A percentile compares a stretch with the other conserved stretches of the same genome.
phyloP scores from a whole-genome alignment of 2,113 vertebrate genomes.

The Pygoscelis antarcticus region DNA sequence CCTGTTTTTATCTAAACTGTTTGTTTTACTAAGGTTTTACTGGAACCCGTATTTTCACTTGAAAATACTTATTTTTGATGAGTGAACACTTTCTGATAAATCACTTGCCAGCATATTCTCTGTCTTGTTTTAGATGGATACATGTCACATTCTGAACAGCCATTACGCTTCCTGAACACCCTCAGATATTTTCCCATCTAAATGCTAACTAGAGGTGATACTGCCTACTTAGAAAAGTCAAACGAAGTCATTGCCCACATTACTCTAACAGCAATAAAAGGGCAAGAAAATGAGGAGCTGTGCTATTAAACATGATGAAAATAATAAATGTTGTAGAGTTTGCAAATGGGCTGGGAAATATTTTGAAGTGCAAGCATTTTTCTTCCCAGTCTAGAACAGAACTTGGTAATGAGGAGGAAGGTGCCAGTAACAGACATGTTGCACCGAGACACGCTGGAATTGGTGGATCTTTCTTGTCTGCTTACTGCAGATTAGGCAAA shows the following conservation, averaged over 20 bases:
- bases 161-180: neutral
- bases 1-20: neutral
- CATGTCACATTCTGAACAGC: constrained; percentile 18
- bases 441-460: neutral
- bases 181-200: constrained; percentile 41
- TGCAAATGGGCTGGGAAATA: constrained; percentile 11
- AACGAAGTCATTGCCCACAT: constrained; percentile 38
- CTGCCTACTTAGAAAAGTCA: constrained; percentile 46
- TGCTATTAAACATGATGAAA: constrained; percentile 56
- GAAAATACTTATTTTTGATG: neutral
- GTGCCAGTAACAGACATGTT: neutral
- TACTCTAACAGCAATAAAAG: constrained; percentile 47
- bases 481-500: neutral
- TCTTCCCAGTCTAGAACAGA: constrained; percentile 9
- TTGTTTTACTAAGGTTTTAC: constrained; percentile 2
- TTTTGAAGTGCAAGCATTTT: constrained; percentile 45
- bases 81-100: neutral
- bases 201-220: constrained; percentile 62
- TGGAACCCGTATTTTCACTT: neutral
- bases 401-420: neutral
- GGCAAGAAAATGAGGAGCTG: constrained; percentile 27
- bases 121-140: neutral
- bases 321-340: constrained; percentile 24
- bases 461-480: neutral
- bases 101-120: neutral